A percentile compares a stretch with the other conserved stretches of the same genome.
Evolutionary conservation across 2,797 vertebrate genomes (phyloP).

Genomic region (Sebastes glaucus): DNA sequence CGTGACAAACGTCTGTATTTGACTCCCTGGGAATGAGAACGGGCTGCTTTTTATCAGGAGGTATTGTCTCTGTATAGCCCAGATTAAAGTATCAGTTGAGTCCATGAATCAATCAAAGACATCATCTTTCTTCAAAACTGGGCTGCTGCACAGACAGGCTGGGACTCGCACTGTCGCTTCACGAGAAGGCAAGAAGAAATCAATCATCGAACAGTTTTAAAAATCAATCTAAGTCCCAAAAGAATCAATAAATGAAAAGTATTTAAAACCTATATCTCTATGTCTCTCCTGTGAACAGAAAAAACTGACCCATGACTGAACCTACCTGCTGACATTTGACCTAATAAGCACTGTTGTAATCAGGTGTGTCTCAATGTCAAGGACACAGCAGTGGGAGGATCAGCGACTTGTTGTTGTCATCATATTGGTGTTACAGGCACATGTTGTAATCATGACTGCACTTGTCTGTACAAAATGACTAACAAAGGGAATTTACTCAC

Average conservation of each 20-base stretch:
- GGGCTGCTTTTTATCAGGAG: neutral
- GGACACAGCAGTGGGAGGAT: neutral
- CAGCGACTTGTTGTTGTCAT: neutral
- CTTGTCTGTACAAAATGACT: neutral
- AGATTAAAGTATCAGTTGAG: neutral
- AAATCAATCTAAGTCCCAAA: neutral
- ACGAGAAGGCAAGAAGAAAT: neutral
- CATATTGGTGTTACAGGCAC: neutral
- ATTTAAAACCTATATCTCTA: neutral
- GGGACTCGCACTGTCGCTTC: neutral
- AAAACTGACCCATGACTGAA: neutral
- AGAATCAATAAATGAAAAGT: neutral
- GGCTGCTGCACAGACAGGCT: neutral
- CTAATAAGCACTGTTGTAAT: neutral
- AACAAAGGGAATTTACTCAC: neutral
- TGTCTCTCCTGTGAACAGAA: neutral
- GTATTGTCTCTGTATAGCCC: neutral
- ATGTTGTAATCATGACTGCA: constrained; percentile 3
- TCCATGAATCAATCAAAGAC: neutral
- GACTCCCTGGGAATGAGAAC: neutral
- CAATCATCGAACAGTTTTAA: neutral
- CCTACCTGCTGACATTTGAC: neutral
- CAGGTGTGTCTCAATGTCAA: neutral
- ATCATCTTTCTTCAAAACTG: neutral
- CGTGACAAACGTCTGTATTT: too few relatives aligned